A percentile compares a stretch with the other conserved stretches of the same genome.
Conservation (phyloP, 2,888 invertebrate species). For the Latrodectus hesperus region DNA sequence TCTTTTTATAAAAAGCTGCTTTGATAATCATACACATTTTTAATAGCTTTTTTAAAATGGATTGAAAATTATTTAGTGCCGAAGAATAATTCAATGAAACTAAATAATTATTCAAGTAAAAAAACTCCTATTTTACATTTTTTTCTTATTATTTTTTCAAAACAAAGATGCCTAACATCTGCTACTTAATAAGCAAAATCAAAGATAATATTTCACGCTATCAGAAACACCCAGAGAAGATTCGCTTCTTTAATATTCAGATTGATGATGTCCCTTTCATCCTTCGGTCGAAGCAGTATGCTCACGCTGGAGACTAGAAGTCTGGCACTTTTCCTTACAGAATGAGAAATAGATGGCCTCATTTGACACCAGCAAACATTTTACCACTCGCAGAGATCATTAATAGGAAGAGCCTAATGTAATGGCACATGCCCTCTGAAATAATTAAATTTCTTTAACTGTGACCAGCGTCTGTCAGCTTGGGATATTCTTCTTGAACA, state of each 20-base stretch:
- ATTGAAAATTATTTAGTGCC: no score
- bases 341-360: slow-evolving; percentile 31
- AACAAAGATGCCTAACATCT: slow-evolving; percentile 44
- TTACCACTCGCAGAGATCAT: slow-evolving; percentile 18
- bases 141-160: not conserved
- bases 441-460: not conserved
- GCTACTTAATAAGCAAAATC: slow-evolving; percentile 26
- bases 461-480: not conserved
- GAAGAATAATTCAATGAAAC: no score
- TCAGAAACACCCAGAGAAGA: not conserved
- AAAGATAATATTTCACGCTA: slow-evolving; percentile 1
- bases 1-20: no score
- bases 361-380: slow-evolving; percentile 37
- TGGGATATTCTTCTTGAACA: no score
- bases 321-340: slow-evolving; percentile 13
- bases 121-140: no score
- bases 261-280: slow-evolving; percentile 41
- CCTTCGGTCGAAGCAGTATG: slow-evolving; percentile 26
- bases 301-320: slow-evolving; percentile 23
- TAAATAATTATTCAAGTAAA: no score
- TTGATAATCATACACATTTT: no score
- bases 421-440: not conserved
- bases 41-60: no score
- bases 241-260: slow-evolving; percentile 42
- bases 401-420: slow-evolving; percentile 9